Evolutionary conservation across 2,113 vertebrate genomes (phyloP), one percentile per base, ranked within the genome.

Genomic region (Bubalus kerabau): DNA sequence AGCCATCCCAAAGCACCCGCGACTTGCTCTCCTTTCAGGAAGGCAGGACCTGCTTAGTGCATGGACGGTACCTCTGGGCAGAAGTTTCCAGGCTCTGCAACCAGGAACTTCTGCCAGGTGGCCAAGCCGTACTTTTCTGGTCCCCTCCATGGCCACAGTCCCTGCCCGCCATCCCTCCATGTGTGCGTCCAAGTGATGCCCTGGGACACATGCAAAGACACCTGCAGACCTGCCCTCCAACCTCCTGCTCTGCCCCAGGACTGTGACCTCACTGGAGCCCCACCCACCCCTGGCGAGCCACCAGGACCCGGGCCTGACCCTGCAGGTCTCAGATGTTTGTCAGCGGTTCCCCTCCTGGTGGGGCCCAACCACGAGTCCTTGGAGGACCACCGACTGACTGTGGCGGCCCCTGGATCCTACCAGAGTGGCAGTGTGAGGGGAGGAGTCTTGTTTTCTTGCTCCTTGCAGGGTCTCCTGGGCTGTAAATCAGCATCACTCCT

Each of bases 141-240:
- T 43, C 24, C 24, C 54, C 2, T 84, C 54, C 2, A 19, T 26
- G 64, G 9, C 17, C 62, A 16, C 5, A 1, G n/a, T 84, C 43
- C 80, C 40, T 3, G 10, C 54, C 32, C 13, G 0, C 32, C 23
- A 6, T 54, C 28, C 19, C 56, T 88, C 12, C 36, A 7, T 1
- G 21, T 15, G 36, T 17, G 2, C 5, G 36, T 9, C 4, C 30
- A 4, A 1, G 62, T 0, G 13, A 40, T 1, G 2, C 10, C 6
- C 24, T 8, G 30, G 87, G 30, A 13, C 28, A 0, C 3, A 56
- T 56, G 17, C 6, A 2, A 54, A 56, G 54, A 54, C 54, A 54
- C 54, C 6, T 7, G 17, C 54, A 54, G 2, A 32, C 60, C 3
- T 62, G 54, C 60, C 54, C 54, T 85, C 46, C 40, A 24, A 21